Percentiles rank a stretch among this genome's conserved stretches.
Evolutionary conservation across 2,888 invertebrate genomes (phyloP).

Genomic region (Lepas anatifera): DNA sequence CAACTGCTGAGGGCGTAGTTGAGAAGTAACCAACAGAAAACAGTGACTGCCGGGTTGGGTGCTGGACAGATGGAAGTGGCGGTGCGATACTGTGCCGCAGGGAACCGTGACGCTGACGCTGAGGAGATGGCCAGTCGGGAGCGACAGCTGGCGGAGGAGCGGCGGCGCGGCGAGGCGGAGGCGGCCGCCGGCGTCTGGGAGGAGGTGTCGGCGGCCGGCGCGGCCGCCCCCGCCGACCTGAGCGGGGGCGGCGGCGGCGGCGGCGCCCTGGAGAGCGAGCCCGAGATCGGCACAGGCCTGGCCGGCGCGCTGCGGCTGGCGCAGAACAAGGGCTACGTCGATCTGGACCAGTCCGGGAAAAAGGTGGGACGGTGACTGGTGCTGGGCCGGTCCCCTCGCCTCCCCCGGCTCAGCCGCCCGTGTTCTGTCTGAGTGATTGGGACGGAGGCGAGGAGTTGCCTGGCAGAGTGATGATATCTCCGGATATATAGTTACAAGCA

Average conservation of each 20-base stretch:
- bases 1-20: no score
- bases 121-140: slow-evolving; percentile 50
- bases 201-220: slow-evolving; percentile 46
- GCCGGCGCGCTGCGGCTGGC: slow-evolving; percentile 83
- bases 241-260: slow-evolving; percentile 20
- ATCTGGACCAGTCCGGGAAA: slow-evolving; percentile 56
- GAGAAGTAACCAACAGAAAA: no score
- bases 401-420: no score
- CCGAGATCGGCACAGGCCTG: slow-evolving; percentile 79
- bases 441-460: no score
- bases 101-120: slow-evolving; percentile 67
- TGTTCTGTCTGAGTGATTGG: no score
- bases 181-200: slow-evolving; percentile 62
- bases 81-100: background rate
- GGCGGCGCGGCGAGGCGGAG: slow-evolving; percentile 35
- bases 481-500: no score
- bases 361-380: background rate
- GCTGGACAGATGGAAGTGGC: no score
- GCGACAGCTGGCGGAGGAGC: slow-evolving; percentile 36
- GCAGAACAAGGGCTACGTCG: slow-evolving; percentile 84
- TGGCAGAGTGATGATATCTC: no score
- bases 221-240: slow-evolving; percentile 36
- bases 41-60: no score
- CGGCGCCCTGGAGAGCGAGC: slow-evolving; percentile 79
- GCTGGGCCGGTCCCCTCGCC: no score